Evolutionary conservation across 2,797 vertebrate species (phyloP), one percentile per base, ranked within the genome.

Genomic region (Rachycentron canadum): DNA sequence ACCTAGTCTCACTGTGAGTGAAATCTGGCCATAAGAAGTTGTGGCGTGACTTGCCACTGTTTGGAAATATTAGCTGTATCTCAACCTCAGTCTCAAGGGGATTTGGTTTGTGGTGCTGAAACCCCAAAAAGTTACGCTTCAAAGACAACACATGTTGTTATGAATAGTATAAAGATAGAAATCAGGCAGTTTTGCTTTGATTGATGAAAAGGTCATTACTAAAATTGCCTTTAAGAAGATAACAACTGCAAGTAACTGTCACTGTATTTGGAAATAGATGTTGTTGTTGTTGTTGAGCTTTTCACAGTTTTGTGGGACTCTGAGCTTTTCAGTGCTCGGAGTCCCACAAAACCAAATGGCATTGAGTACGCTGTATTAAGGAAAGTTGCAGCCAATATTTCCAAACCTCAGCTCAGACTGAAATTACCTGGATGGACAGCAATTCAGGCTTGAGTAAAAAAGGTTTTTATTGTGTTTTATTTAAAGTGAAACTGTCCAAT

Each of bases 321-420:
- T 63, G 69, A 78, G 69, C 76, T 76, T 78, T 75, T 78, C 59
- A 78, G 47, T 57, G 41, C 69, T 63, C 19, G 7, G 49, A 68
- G 36, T 68, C 64, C 84, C 88, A 77, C 87, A 88, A 89, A 89
- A 86, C 81, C 81, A 65, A 86, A 87, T 72, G 47, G 68, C 71
- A 79, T 28, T 32, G 70, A 73, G 25, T 50, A 34, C 36, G 16
- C 52, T 72, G 69, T 82, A 88, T 86, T 85, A 80, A 73, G 16
- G 23, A 57, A 73, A 59, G 63, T 55, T 81, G 16, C 30, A 71
- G 69, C 55, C 65, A 78, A 79, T 71, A 68, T 78, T 72, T 78
- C 64, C 41, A 83, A 86, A 86, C 89, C 79, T 68, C 85, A 83
- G 69, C 60, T 81, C 40, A 17, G 60, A 49, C 73, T 81, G 56